Conservation (phyloP, 2,797 vertebrate genomes). For the Micrastur ruficollis region DNA sequence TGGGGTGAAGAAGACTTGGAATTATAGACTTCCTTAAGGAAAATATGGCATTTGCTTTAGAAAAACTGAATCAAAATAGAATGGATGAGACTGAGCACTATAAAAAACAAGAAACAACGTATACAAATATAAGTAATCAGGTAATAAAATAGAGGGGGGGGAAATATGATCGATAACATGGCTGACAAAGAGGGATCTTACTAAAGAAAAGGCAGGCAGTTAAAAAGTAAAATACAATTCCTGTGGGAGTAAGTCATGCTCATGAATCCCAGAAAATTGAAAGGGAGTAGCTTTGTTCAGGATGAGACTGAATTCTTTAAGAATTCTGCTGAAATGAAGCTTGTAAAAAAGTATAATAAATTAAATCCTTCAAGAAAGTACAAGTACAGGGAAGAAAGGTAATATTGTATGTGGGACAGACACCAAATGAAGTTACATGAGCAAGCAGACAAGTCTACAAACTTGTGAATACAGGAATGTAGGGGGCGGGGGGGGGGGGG, state of each 20-base stretch:
- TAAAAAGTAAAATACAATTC: background rate
- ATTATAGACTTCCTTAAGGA: background rate
- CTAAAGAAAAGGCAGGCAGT: background rate
- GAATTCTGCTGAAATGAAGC: background rate
- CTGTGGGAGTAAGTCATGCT: background rate
- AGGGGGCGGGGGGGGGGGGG: no score
- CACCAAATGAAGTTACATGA: background rate
- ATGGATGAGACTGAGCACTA: background rate
- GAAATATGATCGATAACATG: background rate
- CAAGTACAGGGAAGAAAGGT: background rate
- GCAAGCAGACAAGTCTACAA: background rate
- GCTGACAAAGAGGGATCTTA: background rate
- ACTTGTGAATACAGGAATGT: background rate
- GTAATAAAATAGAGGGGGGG: background rate
- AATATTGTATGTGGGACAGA: background rate
- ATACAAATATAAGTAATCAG: background rate
- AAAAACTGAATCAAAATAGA: background rate
- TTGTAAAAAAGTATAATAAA: background rate
- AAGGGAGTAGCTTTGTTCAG: background rate
- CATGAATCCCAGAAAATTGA: background rate
- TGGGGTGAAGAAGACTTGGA: background rate
- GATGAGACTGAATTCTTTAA: background rate
- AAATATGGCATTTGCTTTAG: background rate
- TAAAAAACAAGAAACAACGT: background rate
- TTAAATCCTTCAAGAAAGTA: background rate